Base-by-base conservation (phyloP, 2,888 invertebrate species). In the Cylloceria caligata region DNA sequence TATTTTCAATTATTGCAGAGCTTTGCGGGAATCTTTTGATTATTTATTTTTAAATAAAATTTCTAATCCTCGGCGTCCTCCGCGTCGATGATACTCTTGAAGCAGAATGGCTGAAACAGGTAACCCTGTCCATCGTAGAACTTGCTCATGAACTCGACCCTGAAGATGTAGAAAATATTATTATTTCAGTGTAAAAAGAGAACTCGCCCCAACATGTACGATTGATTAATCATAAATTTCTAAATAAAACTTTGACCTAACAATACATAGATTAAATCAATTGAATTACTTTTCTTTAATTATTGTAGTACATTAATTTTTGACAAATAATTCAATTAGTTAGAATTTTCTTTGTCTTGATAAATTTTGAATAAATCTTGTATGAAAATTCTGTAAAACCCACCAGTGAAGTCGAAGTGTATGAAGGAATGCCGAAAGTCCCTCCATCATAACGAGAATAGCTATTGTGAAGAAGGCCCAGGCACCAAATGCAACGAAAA, bases 371-470 rank as follows among this genome's bases (percentile, higher is more conserved):
- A 13, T n/a, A 24, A 62, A 69, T 1, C 24, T 21, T 2, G 21
- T 19, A 45, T 30, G 1, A 24, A 13, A 34, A 71, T 42, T 47
- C n/a, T 55, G 5, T 30, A 30, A 16, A 34, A 90, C 93, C 88
- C 89, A 97, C 98, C 98, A 98, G 92, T 98, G 98, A 85, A 98
- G 95, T 92, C 98, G 95, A 60, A 98, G 94, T 0, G 98, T 97
- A 89, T 98, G 98, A 72, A 98, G 94, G 93, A 98, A 98, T 11
- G 98, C 98, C 0, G 97, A 97, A 11, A 98, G 94, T 0, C 98
- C 98, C 92, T 98, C 98, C 98, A 98, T 98, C 84, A 97, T 93
- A 55, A 98, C 96, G 21, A 98, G 94, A 86, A 98, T 97, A 84
- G 96, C 96, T 24, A 98, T 93, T 0, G 98, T 98, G 89, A 97